These are phyloP conservation scores for Argyrosomus japonicus DNA, from an alignment of 2,113 vertebrate genomes.

Conservation along the genomic window DNA sequence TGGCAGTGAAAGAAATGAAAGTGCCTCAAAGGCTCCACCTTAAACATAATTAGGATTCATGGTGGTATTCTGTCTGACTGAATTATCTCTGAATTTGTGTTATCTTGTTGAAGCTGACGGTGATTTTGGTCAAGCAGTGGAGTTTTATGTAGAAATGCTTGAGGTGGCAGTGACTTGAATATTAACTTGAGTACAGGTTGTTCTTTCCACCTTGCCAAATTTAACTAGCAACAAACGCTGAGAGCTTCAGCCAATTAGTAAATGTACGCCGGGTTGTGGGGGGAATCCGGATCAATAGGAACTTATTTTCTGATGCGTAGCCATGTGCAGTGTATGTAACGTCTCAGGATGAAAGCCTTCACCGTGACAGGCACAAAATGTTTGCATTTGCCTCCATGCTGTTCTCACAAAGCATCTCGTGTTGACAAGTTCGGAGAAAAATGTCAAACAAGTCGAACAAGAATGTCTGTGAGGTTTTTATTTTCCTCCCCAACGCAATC, in stretches of 20 bases:
- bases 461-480: constrained; percentile 12
- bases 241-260: neutral
- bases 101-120: neutral
- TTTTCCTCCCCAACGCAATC: neutral
- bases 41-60: neutral
- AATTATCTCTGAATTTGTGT: neutral
- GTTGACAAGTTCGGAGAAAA: constrained; percentile 62
- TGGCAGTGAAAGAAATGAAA: neutral
- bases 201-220: neutral
- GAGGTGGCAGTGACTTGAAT: constrained; percentile 3
- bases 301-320: neutral
- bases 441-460: constrained; percentile 60
- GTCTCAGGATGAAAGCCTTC: constrained; percentile 34
- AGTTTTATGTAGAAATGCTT: neutral
- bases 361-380: constrained; percentile 37
- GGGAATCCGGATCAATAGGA: neutral
- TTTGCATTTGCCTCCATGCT: constrained; percentile 45
- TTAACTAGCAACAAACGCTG: neutral
- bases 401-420: constrained; percentile 44
- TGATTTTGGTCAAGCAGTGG: neutral
- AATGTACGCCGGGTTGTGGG: neutral
- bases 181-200: neutral
- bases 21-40: neutral
- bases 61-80: neutral
- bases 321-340: neutral